Evolutionary conservation across 1,140 invertebrate species (phyloP), one percentile per base, ranked within the genome.

Genomic region (Drosophila pectinifera): DNA sequence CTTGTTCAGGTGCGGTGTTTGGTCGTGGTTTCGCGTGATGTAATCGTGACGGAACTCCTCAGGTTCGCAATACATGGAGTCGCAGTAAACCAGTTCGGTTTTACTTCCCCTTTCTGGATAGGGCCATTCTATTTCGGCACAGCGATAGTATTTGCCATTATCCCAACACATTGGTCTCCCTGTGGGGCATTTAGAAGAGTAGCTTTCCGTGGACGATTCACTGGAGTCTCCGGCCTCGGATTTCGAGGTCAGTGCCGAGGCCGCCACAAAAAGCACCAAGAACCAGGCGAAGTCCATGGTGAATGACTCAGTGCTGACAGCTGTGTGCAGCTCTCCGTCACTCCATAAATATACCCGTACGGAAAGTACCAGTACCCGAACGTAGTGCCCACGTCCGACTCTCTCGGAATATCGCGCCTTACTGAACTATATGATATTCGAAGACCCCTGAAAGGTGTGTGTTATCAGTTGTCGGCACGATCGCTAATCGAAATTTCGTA

Each of bases 41-140:
- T 86, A 86, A 28, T 86, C 83, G n/a, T 86, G 83, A 7, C 18
- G 7, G 16, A 88, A 88, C 10, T 18, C 31, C 22, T 88, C 83
- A 34, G 84, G 80, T 13, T 80, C 63, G 39, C 83, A 88, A 45
- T 67, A 63, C 45, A 57, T 31, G 1, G 51, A 41, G 16, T 77
- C 45, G 49, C 83, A 88, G 16, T 69, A 83, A 4, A 65, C 46
- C n/a, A 73, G 8, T 0, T 43, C n/a, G 0, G 13, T 10, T 38
- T 26, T n/a, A n/a, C n/a, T n/a, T n/a, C n/a, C n/a, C 8, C 0
- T 2, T 6, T 8, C 16, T 5, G 16, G 6, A 28, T n/a, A 38
- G 13, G 24, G 11, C 11, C 5, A 5, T 28, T 51, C 36, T 42
- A 78, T 0, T 11, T 7, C 34, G 11, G 22, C 20, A 11, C 24